phyloP scores from a whole-genome alignment of 2,888 invertebrate species.

The Deilephila elpenor region DNA sequence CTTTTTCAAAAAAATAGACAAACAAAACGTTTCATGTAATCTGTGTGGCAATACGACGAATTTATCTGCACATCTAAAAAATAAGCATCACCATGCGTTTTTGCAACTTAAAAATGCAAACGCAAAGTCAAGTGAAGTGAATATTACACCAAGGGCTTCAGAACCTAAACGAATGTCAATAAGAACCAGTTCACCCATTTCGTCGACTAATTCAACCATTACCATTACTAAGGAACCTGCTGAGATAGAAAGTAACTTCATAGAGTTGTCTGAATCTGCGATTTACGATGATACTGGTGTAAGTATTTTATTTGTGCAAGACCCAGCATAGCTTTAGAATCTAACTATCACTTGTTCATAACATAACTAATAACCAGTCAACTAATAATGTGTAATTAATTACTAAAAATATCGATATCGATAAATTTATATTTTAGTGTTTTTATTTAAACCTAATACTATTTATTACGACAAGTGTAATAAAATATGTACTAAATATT shows the following conservation, averaged over 20 bases:
- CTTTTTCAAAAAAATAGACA: too few species aligned
- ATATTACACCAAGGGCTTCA: conserved; percentile 21
- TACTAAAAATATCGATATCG: not conserved
- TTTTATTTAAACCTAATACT: conserved; percentile 27
- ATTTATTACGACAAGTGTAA: conserved; percentile 31
- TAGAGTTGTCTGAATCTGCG: conserved; percentile 32
- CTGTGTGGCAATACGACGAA: conserved; percentile 36
- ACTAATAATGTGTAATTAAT: conserved; percentile 28
- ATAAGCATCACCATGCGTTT: conserved; percentile 37
- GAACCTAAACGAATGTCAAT: conserved; percentile 20
- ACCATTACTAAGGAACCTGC: conserved; percentile 26
- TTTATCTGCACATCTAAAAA: conserved; percentile 33
- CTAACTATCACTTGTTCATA: conserved; percentile 25
- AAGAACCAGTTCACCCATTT: conserved; percentile 26
- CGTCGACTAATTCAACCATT: conserved; percentile 26
- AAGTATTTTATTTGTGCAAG: conserved; percentile 34
- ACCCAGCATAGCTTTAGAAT: conserved; percentile 26
- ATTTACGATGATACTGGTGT: conserved; percentile 35
- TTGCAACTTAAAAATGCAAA: conserved; percentile 34
- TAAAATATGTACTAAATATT: conserved; percentile 20
- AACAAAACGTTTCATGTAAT: conserved; percentile 12
- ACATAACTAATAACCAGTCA: conserved; percentile 17
- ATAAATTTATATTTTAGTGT: not conserved
- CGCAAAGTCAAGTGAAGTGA: conserved; percentile 32
- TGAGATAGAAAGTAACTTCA: conserved; percentile 28